Evolutionary conservation across 1,140 invertebrate species (phyloP), one percentile per base, ranked within the genome.

Genomic region (Drosophila pectinifera): DNA sequence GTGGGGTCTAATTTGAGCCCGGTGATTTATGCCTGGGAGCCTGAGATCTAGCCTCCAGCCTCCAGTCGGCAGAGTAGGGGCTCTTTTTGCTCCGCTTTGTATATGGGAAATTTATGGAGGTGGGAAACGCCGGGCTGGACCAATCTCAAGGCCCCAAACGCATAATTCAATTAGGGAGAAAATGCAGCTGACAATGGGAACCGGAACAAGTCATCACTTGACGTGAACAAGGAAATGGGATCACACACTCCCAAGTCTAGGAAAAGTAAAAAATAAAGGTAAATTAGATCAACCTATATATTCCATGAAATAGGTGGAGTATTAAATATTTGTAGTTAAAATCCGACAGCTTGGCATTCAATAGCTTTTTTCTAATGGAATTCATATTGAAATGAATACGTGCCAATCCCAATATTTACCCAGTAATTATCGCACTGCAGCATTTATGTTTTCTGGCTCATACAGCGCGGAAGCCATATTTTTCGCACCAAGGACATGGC

Each of bases 11-110:
- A 51, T 57, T 56, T 64, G 42, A 61, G 73, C 42, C 13, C 8
- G 53, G 41, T 82, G 83, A 86, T 88, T 88, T 88, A 88, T 86
- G 83, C 79, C 79, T 86, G 83, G 83, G 84, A 86, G 82, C 74
- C 64, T 59, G 34, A 34, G 43, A 46, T 56, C 24, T 57, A 36
- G 48, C 31, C 48, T 55, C 59, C 42, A 49, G 56, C 26, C 56
- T 48, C 16, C 22, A 22, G 22, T 22, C n/a, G n/a, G n/a, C 20
- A 13, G 49, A 39, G 22, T 48, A 31, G 58, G 28, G 22, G 46
- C 46, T 67, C 62, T 49, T 61, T 61, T 65, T 77, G 38, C 53
- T 81, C 46, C 53, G 74, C 59, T 78, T 77, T 56, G 67, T 51
- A 79, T 79, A 79, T 58, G 65, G 49, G 28, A 55, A 82, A 86